Conservation (phyloP, 2,113 vertebrate genomes). For the Collichthys lucidus region DNA sequence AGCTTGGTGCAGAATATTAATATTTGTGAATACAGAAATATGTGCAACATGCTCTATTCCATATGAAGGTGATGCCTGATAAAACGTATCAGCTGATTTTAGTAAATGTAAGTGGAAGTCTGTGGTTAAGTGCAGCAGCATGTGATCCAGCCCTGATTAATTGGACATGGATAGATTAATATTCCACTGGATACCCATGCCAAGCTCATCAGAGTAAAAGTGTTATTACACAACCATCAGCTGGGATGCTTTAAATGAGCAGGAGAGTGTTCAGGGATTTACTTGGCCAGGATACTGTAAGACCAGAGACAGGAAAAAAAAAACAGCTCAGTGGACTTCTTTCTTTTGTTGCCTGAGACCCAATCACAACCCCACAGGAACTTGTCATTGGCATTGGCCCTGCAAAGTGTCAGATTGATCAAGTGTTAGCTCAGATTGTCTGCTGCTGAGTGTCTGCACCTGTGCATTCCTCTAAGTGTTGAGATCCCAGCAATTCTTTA, state of each 20-base stretch:
- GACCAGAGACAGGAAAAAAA: background rate
- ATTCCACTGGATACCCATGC: constrained; percentile 59
- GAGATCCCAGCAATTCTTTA: constrained; percentile 46
- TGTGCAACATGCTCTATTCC: constrained; percentile 13
- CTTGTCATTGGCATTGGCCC: constrained; percentile 50
- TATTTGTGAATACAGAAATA: background rate
- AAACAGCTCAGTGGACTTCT: constrained; percentile 35
- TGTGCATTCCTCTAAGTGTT: constrained; percentile 74
- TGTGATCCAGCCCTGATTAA: constrained; percentile 74
- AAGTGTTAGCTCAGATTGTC: constrained; percentile 59
- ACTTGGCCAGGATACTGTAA: constrained; percentile 15
- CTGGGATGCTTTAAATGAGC: constrained; percentile 60
- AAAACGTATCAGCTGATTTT: constrained; percentile 40
- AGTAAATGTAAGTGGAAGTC: constrained; percentile 47
- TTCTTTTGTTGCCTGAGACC: constrained; percentile 59
- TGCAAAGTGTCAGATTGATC: constrained; percentile 66
- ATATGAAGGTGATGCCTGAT: constrained; percentile 37
- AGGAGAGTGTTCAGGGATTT: constrained; percentile 40
- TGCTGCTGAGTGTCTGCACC: constrained; percentile 74
- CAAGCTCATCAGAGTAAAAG: constrained; percentile 73
- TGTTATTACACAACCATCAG: constrained; percentile 77
- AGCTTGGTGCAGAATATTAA: constrained; percentile 82
- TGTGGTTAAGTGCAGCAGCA: constrained; percentile 46
- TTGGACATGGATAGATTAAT: constrained; percentile 76
- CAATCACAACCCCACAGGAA: constrained; percentile 47